These are phyloP conservation scores for Campylomormyrus tamandua DNA, from an alignment of 2,113 vertebrate genomes.

Conservation along the genomic window DNA sequence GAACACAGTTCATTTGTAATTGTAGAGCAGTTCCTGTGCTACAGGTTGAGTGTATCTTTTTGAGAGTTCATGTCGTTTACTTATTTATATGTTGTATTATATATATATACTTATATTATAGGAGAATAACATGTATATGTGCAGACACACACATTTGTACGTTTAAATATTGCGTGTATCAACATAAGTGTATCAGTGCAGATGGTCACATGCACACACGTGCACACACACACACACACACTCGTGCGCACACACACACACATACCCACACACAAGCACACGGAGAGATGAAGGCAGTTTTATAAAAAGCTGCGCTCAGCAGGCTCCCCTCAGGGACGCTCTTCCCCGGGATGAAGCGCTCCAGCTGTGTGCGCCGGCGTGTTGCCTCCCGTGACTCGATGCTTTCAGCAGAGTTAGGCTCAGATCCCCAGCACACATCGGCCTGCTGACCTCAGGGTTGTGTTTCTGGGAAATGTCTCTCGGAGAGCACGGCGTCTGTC, in stretches of 20 bases:
- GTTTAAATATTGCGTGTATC: background rate
- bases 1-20: background rate
- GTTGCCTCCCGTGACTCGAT: background rate
- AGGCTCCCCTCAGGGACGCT: background rate
- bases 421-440: background rate
- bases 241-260: background rate
- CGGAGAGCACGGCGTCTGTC: background rate
- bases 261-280: background rate
- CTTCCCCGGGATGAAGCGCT: background rate
- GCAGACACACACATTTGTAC: background rate
- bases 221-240: background rate
- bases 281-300: background rate
- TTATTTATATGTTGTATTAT: background rate
- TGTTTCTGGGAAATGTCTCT: background rate
- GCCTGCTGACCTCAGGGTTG: background rate
- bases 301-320: background rate
- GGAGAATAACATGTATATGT: background rate
- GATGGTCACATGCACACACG: background rate
- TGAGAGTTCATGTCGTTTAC: background rate
- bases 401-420: background rate
- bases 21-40: background rate
- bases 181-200: background rate
- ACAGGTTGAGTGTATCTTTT: background rate
- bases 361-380: background rate
- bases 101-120: background rate